phyloP scores from a whole-genome alignment of 2,888 invertebrate species.

The Rugalucina vietnamica region DNA sequence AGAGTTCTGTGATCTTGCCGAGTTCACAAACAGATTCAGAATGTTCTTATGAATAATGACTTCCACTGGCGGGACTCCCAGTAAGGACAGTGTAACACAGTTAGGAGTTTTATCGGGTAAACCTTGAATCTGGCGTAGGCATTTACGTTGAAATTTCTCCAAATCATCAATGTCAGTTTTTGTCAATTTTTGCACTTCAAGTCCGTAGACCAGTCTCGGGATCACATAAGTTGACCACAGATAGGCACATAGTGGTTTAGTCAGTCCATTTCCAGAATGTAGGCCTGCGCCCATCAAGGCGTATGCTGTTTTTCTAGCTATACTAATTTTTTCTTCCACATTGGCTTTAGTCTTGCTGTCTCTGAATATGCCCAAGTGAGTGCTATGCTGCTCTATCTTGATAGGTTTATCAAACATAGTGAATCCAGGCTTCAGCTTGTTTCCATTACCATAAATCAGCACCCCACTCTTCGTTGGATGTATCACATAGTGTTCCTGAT shows the following conservation, averaged over 20 bases:
- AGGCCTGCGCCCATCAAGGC: not conserved
- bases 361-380: not conserved
- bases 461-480: too few species aligned
- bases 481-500: too few species aligned
- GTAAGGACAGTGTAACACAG: not conserved
- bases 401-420: too few species aligned
- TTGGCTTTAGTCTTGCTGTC: not conserved
- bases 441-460: too few species aligned
- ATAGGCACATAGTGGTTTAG: not conserved
- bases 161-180: not conserved
- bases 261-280: not conserved
- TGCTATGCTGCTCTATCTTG: not conserved
- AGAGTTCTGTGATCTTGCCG: too few species aligned
- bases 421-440: too few species aligned
- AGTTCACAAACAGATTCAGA: not conserved
- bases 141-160: slow-evolving; percentile 2
- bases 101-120: slow-evolving; percentile 7
- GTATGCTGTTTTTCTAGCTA: not conserved
- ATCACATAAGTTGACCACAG: not conserved
- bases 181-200: not conserved
- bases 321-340: not conserved
- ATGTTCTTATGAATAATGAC: slow-evolving; percentile 1
- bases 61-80: slow-evolving; percentile 2
- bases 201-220: not conserved
- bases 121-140: slow-evolving; percentile 9